These are phyloP conservation scores for Ephydatia muelleri DNA, from an alignment of 37 sponge, comb jelly and placozoan species.

Conservation along the genomic window DNA sequence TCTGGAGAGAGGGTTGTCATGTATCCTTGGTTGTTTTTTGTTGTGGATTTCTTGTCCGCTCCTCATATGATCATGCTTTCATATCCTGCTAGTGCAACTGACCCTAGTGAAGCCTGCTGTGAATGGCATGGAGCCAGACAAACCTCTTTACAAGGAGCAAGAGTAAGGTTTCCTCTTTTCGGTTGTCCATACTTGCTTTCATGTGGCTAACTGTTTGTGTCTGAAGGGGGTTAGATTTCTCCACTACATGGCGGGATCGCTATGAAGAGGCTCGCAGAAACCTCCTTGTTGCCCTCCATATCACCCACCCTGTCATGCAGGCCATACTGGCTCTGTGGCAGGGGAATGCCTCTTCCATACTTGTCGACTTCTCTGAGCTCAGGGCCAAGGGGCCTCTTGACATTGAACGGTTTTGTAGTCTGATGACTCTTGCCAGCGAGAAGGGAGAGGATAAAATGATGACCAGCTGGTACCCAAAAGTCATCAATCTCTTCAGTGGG, in stretches of 20 bases:
- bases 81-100: slow-evolving; percentile 51
- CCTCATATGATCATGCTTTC: neutral
- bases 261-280: slow-evolving; percentile 57
- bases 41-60: too few species aligned
- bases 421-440: slow-evolving; percentile 67
- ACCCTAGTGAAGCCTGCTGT: slow-evolving; percentile 78
- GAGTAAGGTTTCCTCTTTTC: slow-evolving; percentile 32
- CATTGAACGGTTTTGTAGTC: slow-evolving; percentile 78
- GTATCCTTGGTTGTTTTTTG: too few species aligned
- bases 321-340: slow-evolving; percentile 78
- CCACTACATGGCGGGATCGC: slow-evolving; percentile 85
- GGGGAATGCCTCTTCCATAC: slow-evolving; percentile 33
- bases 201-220: neutral
- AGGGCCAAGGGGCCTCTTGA: slow-evolving; percentile 83
- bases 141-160: slow-evolving; percentile 52
- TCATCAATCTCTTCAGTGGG: slow-evolving; percentile 80
- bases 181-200: neutral
- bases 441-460: slow-evolving; percentile 85
- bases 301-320: slow-evolving; percentile 84
- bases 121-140: slow-evolving; percentile 64
- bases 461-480: slow-evolving; percentile 85
- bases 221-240: slow-evolving; percentile 88
- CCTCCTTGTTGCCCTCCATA: slow-evolving; percentile 55
- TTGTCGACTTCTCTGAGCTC: slow-evolving; percentile 71
- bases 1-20: too few species aligned